Base-by-base conservation (phyloP, 2,113 vertebrate species). In the Perca fluviatilis region DNA sequence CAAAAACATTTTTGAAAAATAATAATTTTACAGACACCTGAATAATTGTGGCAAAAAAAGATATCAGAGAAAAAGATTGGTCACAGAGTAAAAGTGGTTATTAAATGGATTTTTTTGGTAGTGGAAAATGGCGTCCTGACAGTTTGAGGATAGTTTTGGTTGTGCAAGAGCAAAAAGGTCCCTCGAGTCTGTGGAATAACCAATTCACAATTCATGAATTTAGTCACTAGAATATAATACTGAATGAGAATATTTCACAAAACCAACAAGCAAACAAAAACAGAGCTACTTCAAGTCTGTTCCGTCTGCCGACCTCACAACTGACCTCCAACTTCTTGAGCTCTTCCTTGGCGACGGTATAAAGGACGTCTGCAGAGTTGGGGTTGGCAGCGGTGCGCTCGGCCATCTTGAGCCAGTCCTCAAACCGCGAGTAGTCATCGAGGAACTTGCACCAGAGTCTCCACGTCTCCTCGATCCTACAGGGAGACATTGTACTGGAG, bases 401-500 rank as follows among this genome's bases (percentile, higher is more conserved):
- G 0, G 97, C 96, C 0, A 93, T 73, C 82, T 96, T 97, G 2
- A 99, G 95, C 98, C 98, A 99, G 56, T 97, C 96, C 85, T 99
- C 97, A 33, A 99, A 99, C 64, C 94, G 95, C 6, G 97, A 97
- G 85, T 97, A 98, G 82, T 99, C 97, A 0, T 98, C 97, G 62
- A 97, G 93, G 92, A 99, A 99, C 86, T 96, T 97, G 82, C 96
- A 96, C 98, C 98, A 99, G 0, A 99, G 92, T 18, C 94, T 95
- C 97, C 97, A 98, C 0, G 98, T 99, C 85, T 98, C 97, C 90
- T 99, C 98, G 0, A 99, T 99, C 90, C 98, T 99, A 87, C 60
- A 68, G 12, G 49, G 18, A 70, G 15, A 33, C 15, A 62, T 43
- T 2, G 2, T 8, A 33, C 46, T 25, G 53, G 54, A 49, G 36